Evolutionary conservation across 2,113 vertebrate genomes (phyloP), one percentile per base, ranked within the genome.

Genomic region (Sander vitreus): DNA sequence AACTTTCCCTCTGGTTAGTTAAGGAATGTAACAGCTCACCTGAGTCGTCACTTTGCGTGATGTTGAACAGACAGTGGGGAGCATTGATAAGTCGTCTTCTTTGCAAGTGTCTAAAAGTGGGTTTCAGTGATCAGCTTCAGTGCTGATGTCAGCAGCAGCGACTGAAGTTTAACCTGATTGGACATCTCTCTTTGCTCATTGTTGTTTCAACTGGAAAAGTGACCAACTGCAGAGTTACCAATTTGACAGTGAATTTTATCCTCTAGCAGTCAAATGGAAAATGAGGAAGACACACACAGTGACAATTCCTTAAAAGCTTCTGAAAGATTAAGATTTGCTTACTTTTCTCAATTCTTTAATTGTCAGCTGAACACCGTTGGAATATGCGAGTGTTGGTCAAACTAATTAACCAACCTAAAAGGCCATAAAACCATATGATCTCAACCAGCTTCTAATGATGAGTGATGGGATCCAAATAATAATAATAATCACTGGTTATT

Each of bases 171-270:
- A 81, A 63, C 43, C 63, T 65, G 55, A 63, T 12, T 74, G 58
- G 76, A 83, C 53, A 30, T 75, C 36, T 73, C 16, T 73, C 47
- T 76, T 53, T 73, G 57, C 62, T 33, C 12, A 76, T 60, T 76
- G 70, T 73, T 80, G 36, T 78, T 70, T 73, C 67, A 67, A 57
- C 51, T 57, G 43, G 57, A 73, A 71, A 87, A 69, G 71, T 54
- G 66, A 33, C 48, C 33, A 43, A 14, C 21, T 51, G 48, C 54
- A 72, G 39, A 50, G 39, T 47, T 66, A 60, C 21, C 18, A 74
- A 27, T 76, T 57, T 63, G 51, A 67, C 51, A 59, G 73, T 54
- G 36, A 67, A 63, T 77, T 76, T 63, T 77, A 50, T 67, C 23
- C 72, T 57, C 73, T 33, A 23, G 47, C 19, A 47, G 77, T 47